Conservation (phyloP, 2,113 vertebrate genomes). For the Condylura cristata region DNA sequence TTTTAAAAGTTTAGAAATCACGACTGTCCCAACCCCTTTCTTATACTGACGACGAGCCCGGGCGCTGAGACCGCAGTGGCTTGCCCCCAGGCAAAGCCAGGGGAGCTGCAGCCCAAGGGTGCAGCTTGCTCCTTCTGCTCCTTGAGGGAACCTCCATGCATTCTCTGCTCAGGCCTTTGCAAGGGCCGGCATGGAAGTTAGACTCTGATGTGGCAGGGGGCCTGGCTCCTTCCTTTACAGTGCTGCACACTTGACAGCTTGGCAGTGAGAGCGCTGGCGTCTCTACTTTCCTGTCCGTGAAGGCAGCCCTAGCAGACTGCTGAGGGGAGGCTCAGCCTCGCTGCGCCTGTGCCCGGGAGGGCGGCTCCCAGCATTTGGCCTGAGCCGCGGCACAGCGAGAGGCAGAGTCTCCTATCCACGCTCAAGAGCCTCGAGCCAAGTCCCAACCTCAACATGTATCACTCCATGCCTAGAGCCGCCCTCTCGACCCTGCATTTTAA, state of each 20-base stretch:
- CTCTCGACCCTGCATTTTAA: not conserved
- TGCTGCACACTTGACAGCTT: not conserved
- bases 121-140: not conserved
- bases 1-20: not conserved
- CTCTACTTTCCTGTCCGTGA: not conserved
- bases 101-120: not conserved
- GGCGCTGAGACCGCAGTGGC: not conserved
- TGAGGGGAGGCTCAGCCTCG: not conserved
- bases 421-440: constrained; percentile 26
- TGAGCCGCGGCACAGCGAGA: not conserved
- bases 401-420: constrained; percentile 2
- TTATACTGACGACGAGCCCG: not conserved
- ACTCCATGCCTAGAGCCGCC: not conserved
- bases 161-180: not conserved
- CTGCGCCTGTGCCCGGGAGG: not conserved
- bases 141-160: not conserved
- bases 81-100: not conserved
- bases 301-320: not conserved
- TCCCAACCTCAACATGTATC: not conserved
- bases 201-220: not conserved
- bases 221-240: not conserved
- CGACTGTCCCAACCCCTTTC: not conserved
- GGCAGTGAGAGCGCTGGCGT: not conserved
- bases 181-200: not conserved
- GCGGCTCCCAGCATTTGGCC: not conserved